These are phyloP conservation scores for Drosophila arawakana DNA, from an alignment of 1,140 invertebrate species.

Conservation along the genomic window DNA sequence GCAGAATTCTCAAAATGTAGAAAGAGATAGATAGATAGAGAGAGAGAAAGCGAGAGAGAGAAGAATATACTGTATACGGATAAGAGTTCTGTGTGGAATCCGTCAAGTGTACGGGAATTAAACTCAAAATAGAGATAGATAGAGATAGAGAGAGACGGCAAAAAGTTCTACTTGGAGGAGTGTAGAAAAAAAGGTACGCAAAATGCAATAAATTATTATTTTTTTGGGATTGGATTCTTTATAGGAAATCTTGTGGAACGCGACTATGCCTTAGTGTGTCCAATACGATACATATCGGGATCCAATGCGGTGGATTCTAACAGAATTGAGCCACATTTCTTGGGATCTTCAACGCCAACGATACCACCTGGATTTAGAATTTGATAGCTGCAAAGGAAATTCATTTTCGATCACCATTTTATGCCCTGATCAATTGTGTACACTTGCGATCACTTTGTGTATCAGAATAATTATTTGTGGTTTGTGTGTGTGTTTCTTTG, in stretches of 20 bases:
- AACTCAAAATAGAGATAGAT: slow-evolving; percentile 38
- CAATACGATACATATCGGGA: slow-evolving; percentile 97
- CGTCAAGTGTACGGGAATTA: slow-evolving; percentile 56
- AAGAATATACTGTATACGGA: slow-evolving; percentile 36
- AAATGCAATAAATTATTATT: slow-evolving; percentile 45
- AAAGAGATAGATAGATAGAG: slow-evolving; percentile 16
- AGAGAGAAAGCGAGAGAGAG: slow-evolving; percentile 4
- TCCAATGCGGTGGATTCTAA: slow-evolving; percentile 94
- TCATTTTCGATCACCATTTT: slow-evolving; percentile 15
- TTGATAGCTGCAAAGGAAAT: slow-evolving; percentile 92
- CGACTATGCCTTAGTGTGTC: slow-evolving; percentile 96
- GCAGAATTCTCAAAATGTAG: slow-evolving; percentile 34
- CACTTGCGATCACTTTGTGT: slow-evolving; percentile 26
- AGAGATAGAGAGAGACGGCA: slow-evolving; percentile 16
- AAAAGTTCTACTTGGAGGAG: slow-evolving; percentile 57
- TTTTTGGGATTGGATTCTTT: slow-evolving; percentile 3
- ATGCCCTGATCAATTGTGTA: slow-evolving; percentile 1
- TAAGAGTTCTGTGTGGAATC: slow-evolving; percentile 38
- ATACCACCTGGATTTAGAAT: slow-evolving; percentile 98
- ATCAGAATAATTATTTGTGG: neutral
- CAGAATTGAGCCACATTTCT: slow-evolving; percentile 91
- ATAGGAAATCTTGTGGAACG: slow-evolving; percentile 72
- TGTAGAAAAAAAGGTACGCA: slow-evolving; percentile 35
- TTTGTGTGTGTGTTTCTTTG: slow-evolving; percentile 8
- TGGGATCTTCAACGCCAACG: slow-evolving; percentile 93